Percentiles rank a stretch among this genome's conserved stretches.
phyloP scores from a whole-genome alignment of 2,888 invertebrate species.

The Rotaria magnacalcarata region DNA sequence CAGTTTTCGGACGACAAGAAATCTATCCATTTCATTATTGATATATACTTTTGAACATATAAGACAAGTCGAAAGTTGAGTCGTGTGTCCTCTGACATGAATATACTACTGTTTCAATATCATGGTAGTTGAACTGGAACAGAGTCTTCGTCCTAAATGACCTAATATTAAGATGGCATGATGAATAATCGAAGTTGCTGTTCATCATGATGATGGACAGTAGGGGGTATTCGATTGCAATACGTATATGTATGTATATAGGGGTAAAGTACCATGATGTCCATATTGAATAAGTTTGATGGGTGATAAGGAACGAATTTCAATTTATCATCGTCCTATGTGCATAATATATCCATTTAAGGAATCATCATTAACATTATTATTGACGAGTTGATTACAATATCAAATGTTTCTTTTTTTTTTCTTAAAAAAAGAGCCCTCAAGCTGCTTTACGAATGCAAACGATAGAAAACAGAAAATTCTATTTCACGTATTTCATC shows the following conservation, averaged over 20 bases:
- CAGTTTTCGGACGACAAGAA: neutral
- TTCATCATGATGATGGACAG: slow-evolving; percentile 18
- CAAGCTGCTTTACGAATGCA: neutral
- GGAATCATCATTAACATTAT: slow-evolving; percentile 22
- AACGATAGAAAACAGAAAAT: neutral
- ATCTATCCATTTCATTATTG: neutral
- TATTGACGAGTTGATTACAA: slow-evolving; percentile 21
- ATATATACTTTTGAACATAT: neutral
- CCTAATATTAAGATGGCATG: slow-evolving; percentile 23
- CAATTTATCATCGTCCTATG: slow-evolving; percentile 26
- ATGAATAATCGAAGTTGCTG: slow-evolving; percentile 11
- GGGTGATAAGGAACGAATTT: slow-evolving; percentile 26
- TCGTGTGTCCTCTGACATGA: neutral
- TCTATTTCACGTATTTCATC: neutral
- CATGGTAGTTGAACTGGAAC: slow-evolving; percentile 14
- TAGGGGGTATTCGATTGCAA: neutral
- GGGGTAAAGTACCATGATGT: neutral
- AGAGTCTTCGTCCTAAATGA: slow-evolving; percentile 10
- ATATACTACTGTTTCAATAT: neutral
- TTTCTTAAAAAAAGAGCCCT: neutral
- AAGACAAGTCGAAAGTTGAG: neutral
- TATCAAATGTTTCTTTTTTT: neutral
- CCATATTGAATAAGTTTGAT: slow-evolving; percentile 29
- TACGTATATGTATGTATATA: too few relatives aligned
- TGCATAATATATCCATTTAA: slow-evolving; percentile 10